Conservation (phyloP, 2,113 vertebrate species). For the Scopus umbretta region DNA sequence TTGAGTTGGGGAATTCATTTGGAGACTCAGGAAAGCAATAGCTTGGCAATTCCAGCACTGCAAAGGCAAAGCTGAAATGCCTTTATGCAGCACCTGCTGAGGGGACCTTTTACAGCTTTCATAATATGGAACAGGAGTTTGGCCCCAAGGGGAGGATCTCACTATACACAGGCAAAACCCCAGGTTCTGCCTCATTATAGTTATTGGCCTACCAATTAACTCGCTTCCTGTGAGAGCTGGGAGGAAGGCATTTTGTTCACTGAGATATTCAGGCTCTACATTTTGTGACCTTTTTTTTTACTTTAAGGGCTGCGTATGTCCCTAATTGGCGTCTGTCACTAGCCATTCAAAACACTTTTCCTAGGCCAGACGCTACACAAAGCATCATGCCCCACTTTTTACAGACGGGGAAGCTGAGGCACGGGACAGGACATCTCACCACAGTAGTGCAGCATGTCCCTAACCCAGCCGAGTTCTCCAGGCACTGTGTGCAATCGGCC, state of each 20-base stretch:
- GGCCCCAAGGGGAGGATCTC: slow-evolving; percentile 61
- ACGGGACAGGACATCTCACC: not conserved
- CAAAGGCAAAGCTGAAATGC: slow-evolving; percentile 44
- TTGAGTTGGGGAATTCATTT: slow-evolving; percentile 42
- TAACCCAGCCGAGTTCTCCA: not conserved
- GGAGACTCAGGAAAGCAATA: slow-evolving; percentile 45
- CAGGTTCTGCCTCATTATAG: slow-evolving; percentile 65
- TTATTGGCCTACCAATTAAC: slow-evolving; percentile 64
- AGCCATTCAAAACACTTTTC: not conserved
- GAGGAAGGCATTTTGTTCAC: slow-evolving; percentile 32
- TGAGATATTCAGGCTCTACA: not conserved
- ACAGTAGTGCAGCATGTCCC: rapidly evolving
- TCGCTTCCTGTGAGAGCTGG: slow-evolving; percentile 56
- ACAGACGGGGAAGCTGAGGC: not conserved
- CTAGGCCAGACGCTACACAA: not conserved
- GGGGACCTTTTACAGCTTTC: slow-evolving; percentile 64
- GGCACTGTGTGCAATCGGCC: not conserved
- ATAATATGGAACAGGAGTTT: slow-evolving; percentile 67
- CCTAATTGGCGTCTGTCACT: not conserved
- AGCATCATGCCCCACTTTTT: not conserved
- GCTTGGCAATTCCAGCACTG: slow-evolving; percentile 31
- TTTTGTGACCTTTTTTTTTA: not conserved
- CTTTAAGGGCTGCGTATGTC: not conserved
- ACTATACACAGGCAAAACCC: slow-evolving; percentile 51
- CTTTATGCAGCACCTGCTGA: slow-evolving; percentile 64